Evolutionary conservation across 2,888 invertebrate species (phyloP), one percentile per base, ranked within the genome.

Genomic region (Nemoura dubitans): DNA sequence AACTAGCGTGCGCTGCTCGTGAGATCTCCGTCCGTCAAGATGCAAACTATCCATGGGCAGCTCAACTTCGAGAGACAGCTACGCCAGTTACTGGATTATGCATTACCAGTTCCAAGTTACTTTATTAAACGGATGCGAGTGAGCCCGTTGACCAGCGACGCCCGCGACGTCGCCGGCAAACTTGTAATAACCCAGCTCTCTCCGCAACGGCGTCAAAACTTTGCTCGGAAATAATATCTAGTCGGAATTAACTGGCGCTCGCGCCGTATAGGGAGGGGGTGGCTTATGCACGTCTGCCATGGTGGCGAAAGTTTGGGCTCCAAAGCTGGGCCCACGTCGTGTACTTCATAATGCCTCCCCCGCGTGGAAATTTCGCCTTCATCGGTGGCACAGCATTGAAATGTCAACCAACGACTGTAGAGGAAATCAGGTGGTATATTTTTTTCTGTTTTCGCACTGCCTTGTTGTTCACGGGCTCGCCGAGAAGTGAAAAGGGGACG

Each of bases 41-140:
- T 59, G 59, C 59, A 59, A 59, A 59, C 59, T 59, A 36, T 59
- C 59, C 59, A 59, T 21, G 36, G 36, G 2, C 59, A 10, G 10
- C 59, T 10, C 59, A 10, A 36, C 59, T 2, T 7, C 36, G 59
- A 1, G 6, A 59, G 59, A 59, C 59, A 59, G 21, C 59, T 21
- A 1, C 2, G 2, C 59, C 59, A 10, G 21, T 59, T 59, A 59
- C 59, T 59, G 59, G 59, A 59, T 59, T 59, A 59, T 59, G 59
- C 59, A 59, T 59, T 59, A 59, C 59, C 36, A 59, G 59, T 59
- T 59, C 59, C 59, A 59, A 59, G 16, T 59, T 59, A 59, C 59
- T 59, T 59, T 59, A 59, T 59, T 59, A 59, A 59, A 59, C 59
- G 59, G 59, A 59, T 21, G 59, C 59, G 59, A 36, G 36, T 36